Base-by-base conservation (phyloP, 2,797 vertebrate species). In the Acridotheres tristis region DNA sequence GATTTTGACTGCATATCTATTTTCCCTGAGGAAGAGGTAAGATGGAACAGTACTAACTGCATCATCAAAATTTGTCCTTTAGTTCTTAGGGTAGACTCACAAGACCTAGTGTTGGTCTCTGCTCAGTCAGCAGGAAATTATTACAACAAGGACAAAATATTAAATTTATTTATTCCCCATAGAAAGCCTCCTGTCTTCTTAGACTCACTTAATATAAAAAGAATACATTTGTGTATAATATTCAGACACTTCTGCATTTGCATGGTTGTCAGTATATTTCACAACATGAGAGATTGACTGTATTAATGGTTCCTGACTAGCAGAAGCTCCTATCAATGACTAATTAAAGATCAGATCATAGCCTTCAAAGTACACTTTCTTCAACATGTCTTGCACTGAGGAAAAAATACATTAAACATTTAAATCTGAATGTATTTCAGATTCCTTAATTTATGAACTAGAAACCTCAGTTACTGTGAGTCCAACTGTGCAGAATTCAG, bases 401-500 rank as follows among this genome's bases (percentile, higher is more conserved):
- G 72, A 69, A 91, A 92, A 91, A 61, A 14, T 68, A 27, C 42
- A 89, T 82, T 57, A 85, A 90, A 66, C 45, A 71, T 81, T 81
- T 65, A 68, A 78, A 61, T 82, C 30, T 43, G 59, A 81, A 69
- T 40, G 59, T 72, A 43, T 73, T 85, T 81, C 45, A 77, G 19
- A 79, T 47, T 79, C 43, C 18, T 66, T 82, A 47, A 62, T 83
- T 88, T 91, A 54, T 88, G 61, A 93, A 47, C 55, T 73, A 55
- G 68, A 82, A 85, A 25, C 25, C 18, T 79, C 80, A 66, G 34
- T 66, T 85, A 69, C 42, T 54, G 6, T 51, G 83, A 93, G 45
- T 88, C 57, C 65, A 69, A 27, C 82, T 88, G 79, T 59, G 55
- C 48, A 91, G 85, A 76, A 76, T 69, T 92, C 82, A 91, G 71